phyloP scores from a whole-genome alignment of 2,797 vertebrate genomes.

The Dendrocincla tyrannina region DNA sequence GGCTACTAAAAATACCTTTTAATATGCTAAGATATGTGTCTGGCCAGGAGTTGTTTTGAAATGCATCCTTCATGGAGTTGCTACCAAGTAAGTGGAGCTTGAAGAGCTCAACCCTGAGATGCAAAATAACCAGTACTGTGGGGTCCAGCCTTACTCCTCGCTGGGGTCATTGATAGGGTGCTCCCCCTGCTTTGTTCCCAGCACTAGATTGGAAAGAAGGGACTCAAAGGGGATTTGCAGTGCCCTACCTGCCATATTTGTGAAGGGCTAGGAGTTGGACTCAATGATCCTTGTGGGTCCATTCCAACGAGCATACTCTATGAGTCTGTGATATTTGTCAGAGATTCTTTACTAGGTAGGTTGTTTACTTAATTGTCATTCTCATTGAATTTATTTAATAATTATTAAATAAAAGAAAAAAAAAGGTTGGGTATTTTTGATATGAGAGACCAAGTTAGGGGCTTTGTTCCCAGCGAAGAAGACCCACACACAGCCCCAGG shows the following conservation, averaged over 20 bases:
- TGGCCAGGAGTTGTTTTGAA: slow-evolving; percentile 20
- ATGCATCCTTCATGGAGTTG: not conserved
- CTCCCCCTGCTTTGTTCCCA: not conserved
- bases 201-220: not conserved
- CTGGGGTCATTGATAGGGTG: rapidly evolving
- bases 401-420: not conserved
- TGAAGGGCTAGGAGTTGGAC: not conserved
- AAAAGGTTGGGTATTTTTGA: not conserved
- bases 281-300: not conserved
- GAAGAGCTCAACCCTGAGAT: rapidly evolving
- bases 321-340: not conserved
- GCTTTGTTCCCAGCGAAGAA: not conserved
- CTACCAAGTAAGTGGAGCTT: not conserved
- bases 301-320: not conserved
- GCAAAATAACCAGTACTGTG: not conserved
- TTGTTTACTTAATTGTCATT: not conserved
- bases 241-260: not conserved
- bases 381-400: not conserved
- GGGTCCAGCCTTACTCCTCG: not conserved
- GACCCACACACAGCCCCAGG: not conserved
- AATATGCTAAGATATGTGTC: not conserved
- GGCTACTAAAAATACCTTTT: slow-evolving; percentile 35
- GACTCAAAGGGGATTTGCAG: not conserved
- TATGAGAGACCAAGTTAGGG: not conserved
- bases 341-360: not conserved